Evolutionary conservation across 1,140 invertebrate genomes (phyloP).

Genomic region (Ceratosolen solmsi): DNA sequence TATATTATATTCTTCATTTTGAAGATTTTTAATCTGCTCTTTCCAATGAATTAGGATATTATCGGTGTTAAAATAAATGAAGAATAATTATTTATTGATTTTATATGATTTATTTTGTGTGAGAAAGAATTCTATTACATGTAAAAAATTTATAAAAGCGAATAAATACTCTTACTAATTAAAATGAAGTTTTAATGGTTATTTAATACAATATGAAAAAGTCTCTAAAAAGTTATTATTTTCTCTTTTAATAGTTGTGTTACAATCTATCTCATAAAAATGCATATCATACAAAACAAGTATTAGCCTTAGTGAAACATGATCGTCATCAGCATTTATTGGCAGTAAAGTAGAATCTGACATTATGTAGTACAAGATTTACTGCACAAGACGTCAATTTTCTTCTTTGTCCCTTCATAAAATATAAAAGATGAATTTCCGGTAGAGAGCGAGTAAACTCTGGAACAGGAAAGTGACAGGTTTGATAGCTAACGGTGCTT

Average conservation of each 20-base stretch:
- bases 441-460: background rate
- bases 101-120: too few relatives aligned
- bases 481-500: background rate
- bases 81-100: too few relatives aligned
- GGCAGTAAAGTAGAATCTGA: slow-evolving; percentile 31
- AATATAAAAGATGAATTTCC: background rate
- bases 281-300: background rate
- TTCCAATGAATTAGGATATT: too few relatives aligned
- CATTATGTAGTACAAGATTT: slow-evolving; percentile 22
- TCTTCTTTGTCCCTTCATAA: slow-evolving; percentile 4
- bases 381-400: background rate
- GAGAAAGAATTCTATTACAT: too few relatives aligned
- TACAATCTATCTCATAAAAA: background rate
- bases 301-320: background rate
- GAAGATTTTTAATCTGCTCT: too few relatives aligned
- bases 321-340: slow-evolving; percentile 26
- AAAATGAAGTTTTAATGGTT: too few relatives aligned
- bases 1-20: too few relatives aligned
- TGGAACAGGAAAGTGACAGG: background rate
- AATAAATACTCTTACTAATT: too few relatives aligned
- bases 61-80: too few relatives aligned
- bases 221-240: too few relatives aligned
- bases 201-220: too few relatives aligned
- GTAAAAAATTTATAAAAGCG: too few relatives aligned
- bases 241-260: background rate